Evolutionary conservation across 2,113 vertebrate genomes (phyloP).

Genomic region (Lagopus muta): DNA sequence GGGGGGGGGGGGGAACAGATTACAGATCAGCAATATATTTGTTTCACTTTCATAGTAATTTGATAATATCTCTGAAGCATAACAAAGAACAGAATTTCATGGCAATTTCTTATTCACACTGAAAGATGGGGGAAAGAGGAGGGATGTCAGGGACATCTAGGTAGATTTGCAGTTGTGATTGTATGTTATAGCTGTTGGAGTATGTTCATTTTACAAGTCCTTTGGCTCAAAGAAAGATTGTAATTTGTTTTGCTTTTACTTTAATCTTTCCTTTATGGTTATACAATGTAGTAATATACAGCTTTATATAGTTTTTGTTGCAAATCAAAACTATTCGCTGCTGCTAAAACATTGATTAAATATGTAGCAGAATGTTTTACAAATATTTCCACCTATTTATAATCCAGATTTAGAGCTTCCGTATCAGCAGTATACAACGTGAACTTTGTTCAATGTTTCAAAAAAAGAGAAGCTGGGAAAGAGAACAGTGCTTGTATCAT

Average conservation of each 20-base stretch:
- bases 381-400: neutral
- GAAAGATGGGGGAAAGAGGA: neutral
- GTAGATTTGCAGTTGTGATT: neutral
- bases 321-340: neutral
- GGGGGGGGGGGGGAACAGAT: neutral
- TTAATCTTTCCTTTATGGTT: neutral
- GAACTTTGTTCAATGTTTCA: neutral
- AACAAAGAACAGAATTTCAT: neutral
- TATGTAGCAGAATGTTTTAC: neutral
- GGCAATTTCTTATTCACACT: neutral
- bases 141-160: neutral
- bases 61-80: slow-evolving; percentile 7
- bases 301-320: neutral
- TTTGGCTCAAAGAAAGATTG: neutral
- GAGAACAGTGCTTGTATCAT: accelerated
- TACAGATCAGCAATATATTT: neutral
- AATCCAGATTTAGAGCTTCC: neutral
- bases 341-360: neutral
- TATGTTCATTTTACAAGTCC: neutral
- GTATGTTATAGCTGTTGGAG: neutral
- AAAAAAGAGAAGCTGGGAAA: neutral
- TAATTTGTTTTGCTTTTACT: neutral
- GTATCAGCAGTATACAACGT: neutral
- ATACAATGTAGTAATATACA: neutral
- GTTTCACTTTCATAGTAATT: slow-evolving; percentile 12